A percentile compares a stretch with the other conserved stretches of the same genome.
Evolutionary conservation across 2,797 vertebrate species (phyloP).

Genomic region (Acanthurus leucopareius): DNA sequence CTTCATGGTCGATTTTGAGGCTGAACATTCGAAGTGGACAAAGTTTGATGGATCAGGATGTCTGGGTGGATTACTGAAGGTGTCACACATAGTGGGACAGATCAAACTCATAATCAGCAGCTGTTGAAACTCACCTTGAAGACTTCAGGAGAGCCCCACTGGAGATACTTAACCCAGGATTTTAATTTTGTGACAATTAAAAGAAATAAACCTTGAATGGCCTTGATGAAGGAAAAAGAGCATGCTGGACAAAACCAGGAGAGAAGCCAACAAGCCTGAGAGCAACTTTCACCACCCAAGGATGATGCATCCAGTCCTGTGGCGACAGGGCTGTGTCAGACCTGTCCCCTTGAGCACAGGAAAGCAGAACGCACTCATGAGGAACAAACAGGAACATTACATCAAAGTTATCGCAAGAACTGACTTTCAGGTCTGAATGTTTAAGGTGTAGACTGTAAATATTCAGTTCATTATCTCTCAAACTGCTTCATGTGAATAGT

Average conservation of each 20-base stretch:
- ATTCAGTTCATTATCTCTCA: neutral
- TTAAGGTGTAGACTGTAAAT: neutral
- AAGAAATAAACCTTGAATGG: neutral
- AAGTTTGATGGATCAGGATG: too few species aligned
- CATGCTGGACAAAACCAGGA: neutral
- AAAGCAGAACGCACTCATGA: conserved; percentile 27
- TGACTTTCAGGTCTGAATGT: neutral
- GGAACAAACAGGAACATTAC: conserved; percentile 26
- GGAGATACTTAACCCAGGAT: too few species aligned
- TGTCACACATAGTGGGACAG: too few species aligned
- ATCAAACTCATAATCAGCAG: too few species aligned
- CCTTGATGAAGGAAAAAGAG: neutral
- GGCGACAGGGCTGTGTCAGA: conserved; percentile 58
- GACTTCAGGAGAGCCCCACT: neutral
- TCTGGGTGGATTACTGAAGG: too few species aligned
- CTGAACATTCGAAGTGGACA: too few species aligned
- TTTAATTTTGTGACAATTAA: too few species aligned
- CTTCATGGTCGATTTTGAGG: neutral
- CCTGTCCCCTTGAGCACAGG: conserved; percentile 11
- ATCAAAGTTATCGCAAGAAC: neutral
- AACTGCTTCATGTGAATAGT: neutral
- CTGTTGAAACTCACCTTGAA: too few species aligned
- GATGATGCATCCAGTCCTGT: conserved; percentile 43
- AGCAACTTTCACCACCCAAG: neutral
- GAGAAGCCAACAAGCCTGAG: neutral